Evolutionary conservation across 2,888 invertebrate genomes (phyloP), one percentile per base, ranked within the genome.

Genomic region (Drosophila mercatorum): DNA sequence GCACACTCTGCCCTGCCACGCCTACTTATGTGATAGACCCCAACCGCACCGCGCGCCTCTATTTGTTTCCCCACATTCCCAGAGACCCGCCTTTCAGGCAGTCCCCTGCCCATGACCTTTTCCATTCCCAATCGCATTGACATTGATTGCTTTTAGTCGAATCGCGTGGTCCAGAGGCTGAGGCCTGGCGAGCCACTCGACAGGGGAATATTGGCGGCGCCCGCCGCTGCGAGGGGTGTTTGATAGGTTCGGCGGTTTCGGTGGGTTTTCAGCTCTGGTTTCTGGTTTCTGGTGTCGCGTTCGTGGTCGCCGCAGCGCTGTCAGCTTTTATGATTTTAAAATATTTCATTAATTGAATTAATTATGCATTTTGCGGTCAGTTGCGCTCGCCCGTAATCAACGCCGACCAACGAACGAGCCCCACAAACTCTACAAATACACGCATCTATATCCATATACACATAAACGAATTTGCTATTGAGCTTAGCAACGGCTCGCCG

Each of bases 271-370:
- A 41, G 12, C 7, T 56, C 40, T 41, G 41, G 40, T 43, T 31
- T 56, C 31, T 56, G 69, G 55, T 41, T 53, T 49, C 47, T 61
- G 57, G 28, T 56, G 38, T 46, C 43, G 44, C 47, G 51, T 38
- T 22, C 47, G 38, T 8, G 72, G 55, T 72, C 41, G 51, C 63
- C 58, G 22, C 40, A 43, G 26, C 60, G 59, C 63, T 68, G 78
- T 68, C 78, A 59, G 73, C 68, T 81, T 81, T 78, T 71, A 78
- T 78, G 78, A 78, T 81, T 80, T 78, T 71, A 81, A 88, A 83
- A 81, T 78, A 75, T 87, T 72, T 81, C 70, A 87, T 75, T 80
- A 81, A 86, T 87, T 80, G 73, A 89, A 89, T 88, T 88, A 88
- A 88, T 81, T 73, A 81, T 84, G 70, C 61, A 81, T 87, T 87